Evolutionary conservation across 2,797 vertebrate species (phyloP).

Genomic region (Numenius phaeopus): DNA sequence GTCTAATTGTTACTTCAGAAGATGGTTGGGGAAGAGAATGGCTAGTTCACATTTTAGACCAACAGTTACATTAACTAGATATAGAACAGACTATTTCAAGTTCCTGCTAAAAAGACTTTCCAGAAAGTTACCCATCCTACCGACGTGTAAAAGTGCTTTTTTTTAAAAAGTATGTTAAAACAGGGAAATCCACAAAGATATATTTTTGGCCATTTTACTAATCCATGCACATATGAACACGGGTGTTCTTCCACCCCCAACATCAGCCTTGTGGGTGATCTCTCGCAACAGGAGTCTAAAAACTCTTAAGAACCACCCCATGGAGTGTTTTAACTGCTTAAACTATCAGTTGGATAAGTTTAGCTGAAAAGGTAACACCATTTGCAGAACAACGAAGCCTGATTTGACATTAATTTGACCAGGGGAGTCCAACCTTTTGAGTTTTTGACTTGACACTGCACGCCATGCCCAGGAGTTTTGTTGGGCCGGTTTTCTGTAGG

Average conservation of each 20-base stretch:
- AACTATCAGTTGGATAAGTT: neutral
- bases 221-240: neutral
- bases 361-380: neutral
- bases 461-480: neutral
- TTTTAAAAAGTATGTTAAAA: neutral
- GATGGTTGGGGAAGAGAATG: neutral
- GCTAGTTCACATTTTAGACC: neutral
- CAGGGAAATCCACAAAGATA: neutral
- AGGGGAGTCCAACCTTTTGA: accelerated
- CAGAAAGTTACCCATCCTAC: neutral
- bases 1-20: neutral
- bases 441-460: neutral
- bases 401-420: neutral
- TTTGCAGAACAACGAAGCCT: neutral
- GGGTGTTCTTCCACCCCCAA: neutral
- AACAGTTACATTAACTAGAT: neutral
- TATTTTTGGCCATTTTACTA: neutral
- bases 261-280: neutral
- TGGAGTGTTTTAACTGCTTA: neutral
- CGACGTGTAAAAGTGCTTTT: neutral
- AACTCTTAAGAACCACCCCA: neutral
- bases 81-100: neutral
- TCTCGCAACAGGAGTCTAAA: neutral
- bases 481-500: neutral
- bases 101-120: neutral